Percentiles rank a stretch among this genome's conserved stretches.
Evolutionary conservation across 2,888 invertebrate species (phyloP).

Genomic region (Unio pictorum): DNA sequence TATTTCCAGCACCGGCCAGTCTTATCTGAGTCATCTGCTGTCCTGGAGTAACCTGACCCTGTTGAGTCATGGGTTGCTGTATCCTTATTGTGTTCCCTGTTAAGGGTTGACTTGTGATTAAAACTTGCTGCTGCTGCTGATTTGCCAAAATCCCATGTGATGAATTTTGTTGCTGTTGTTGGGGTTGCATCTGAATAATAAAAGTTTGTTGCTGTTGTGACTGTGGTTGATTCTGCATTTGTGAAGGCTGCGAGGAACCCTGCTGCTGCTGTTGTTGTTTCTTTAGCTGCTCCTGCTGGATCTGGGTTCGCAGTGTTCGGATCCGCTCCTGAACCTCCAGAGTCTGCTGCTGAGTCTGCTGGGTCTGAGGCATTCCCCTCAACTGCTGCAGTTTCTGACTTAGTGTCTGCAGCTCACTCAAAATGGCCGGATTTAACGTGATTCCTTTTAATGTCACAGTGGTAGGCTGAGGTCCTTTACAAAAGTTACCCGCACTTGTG

Average conservation of each 20-base stretch:
- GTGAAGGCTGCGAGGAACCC: slow-evolving; percentile 14
- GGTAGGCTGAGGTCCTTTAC: no score
- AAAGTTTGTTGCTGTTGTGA: slow-evolving; percentile 18
- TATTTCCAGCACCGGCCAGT: neutral
- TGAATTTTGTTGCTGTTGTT: slow-evolving; percentile 7
- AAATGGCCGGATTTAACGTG: no score
- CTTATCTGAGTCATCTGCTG: slow-evolving; percentile 24
- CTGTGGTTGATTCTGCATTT: slow-evolving; percentile 15
- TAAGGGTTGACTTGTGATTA: neutral
- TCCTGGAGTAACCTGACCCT: neutral
- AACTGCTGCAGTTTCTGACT: no score
- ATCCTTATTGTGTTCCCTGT: no score
- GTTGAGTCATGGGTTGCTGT: no score
- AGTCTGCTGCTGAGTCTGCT: slow-evolving; percentile 65
- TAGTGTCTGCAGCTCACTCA: no score
- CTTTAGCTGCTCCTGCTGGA: slow-evolving; percentile 55
- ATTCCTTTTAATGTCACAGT: no score
- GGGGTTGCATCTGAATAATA: slow-evolving; percentile 9
- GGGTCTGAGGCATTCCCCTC: slow-evolving; percentile 21
- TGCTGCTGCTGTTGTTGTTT: slow-evolving; percentile 37
- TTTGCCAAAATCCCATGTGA: slow-evolving; percentile 1
- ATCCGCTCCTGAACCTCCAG: slow-evolving; percentile 64
- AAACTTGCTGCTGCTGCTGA: slow-evolving; percentile 28
- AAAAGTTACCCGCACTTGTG: no score
- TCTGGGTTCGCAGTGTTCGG: slow-evolving; percentile 57